phyloP scores from a whole-genome alignment of 2,888 invertebrate species.

The Abrostola tripartita region DNA sequence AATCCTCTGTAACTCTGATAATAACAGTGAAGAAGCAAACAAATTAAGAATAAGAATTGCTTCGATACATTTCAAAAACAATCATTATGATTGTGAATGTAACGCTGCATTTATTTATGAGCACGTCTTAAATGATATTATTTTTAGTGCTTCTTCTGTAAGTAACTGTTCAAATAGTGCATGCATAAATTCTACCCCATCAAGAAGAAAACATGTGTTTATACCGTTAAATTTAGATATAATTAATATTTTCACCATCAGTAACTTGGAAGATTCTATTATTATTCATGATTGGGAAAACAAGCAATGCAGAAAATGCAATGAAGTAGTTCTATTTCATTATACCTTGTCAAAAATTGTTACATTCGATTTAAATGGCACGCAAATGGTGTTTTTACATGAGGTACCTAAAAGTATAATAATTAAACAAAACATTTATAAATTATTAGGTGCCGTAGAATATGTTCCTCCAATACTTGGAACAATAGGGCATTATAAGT shows the following conservation, averaged over 20 bases:
- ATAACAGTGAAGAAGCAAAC: slow-evolving; percentile 36
- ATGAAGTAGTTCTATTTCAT: slow-evolving; percentile 37
- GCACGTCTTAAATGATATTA: slow-evolving; percentile 37
- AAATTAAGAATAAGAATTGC: slow-evolving; percentile 40
- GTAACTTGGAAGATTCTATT: slow-evolving; percentile 38
- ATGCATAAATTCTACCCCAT: slow-evolving; percentile 38
- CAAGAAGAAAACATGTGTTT: slow-evolving; percentile 34
- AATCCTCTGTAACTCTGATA: slow-evolving; percentile 37
- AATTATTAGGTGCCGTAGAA: slow-evolving; percentile 38
- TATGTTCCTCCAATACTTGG: slow-evolving; percentile 36
- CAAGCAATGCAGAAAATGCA: slow-evolving; percentile 39
- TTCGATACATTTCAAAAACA: slow-evolving; percentile 34
- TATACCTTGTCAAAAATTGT: slow-evolving; percentile 41
- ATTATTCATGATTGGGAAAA: slow-evolving; percentile 38
- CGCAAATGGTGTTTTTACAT: slow-evolving; percentile 36
- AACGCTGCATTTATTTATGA: slow-evolving; percentile 41
- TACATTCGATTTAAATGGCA: slow-evolving; percentile 39
- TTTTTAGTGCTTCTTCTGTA: slow-evolving; percentile 37
- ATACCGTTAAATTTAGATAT: slow-evolving; percentile 38
- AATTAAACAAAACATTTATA: slow-evolving; percentile 40
- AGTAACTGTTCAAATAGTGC: slow-evolving; percentile 37
- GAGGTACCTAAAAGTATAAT: slow-evolving; percentile 37
- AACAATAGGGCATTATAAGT: slow-evolving; percentile 37
- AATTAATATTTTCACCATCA: slow-evolving; percentile 37
- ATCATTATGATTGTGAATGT: slow-evolving; percentile 36